Conservation (phyloP, 2,113 vertebrate species). For the Cyanoramphus novaezelandiae region DNA sequence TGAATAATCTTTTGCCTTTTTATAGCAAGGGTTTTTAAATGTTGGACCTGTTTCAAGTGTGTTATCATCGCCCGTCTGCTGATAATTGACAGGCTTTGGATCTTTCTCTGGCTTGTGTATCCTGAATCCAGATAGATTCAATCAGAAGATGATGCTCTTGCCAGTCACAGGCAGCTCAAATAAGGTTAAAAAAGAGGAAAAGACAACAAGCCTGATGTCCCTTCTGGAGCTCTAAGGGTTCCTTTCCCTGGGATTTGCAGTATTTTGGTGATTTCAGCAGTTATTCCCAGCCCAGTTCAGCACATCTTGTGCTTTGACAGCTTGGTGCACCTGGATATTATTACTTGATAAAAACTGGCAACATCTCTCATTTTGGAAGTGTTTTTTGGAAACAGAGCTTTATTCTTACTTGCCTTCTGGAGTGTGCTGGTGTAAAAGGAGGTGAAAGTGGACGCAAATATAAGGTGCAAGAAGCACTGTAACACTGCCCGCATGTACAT, state of each 20-base stretch:
- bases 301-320: slow-evolving; percentile 44
- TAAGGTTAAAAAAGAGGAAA: background rate
- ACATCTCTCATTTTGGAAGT: background rate
- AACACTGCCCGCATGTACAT: background rate
- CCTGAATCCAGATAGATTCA: background rate
- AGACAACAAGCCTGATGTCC: background rate
- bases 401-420: background rate
- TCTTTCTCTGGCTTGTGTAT: background rate
- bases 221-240: background rate
- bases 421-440: background rate
- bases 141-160: background rate
- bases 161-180: background rate
- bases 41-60: background rate
- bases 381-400: background rate
- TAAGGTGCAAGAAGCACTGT: background rate
- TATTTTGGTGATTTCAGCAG: slow-evolving; percentile 2
- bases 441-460: background rate
- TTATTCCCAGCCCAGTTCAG: background rate
- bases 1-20: slow-evolving; percentile 2
- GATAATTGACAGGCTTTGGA: slow-evolving; percentile 19
- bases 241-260: background rate
- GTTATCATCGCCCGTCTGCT: background rate
- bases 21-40: background rate
- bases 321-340: slow-evolving; percentile 49
- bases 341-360: slow-evolving; percentile 39